Evolutionary conservation across 2,797 vertebrate genomes (phyloP).

Genomic region (Acropternis orthonyx): DNA sequence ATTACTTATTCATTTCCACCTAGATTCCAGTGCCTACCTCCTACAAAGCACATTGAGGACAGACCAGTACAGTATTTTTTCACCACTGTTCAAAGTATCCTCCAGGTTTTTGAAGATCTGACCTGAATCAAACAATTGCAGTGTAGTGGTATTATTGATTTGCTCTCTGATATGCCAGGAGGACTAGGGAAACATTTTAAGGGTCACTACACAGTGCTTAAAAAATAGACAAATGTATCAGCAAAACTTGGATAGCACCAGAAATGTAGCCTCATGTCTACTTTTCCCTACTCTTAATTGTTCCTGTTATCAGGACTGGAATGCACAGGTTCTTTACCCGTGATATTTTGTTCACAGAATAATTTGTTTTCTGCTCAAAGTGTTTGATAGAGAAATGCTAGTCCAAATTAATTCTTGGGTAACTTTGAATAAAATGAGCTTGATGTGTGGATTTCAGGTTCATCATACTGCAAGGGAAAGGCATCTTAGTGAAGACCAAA

Average conservation of each 20-base stretch:
- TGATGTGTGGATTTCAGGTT: background rate
- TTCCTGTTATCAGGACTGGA: background rate
- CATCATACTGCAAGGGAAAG: background rate
- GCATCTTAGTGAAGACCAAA: background rate
- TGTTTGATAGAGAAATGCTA: background rate
- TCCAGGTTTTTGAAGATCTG: background rate
- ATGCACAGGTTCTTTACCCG: background rate
- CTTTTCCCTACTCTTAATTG: background rate
- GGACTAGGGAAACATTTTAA: background rate
- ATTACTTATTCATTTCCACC: background rate
- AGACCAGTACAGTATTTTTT: background rate
- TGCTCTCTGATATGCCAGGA: background rate
- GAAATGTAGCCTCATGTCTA: background rate
- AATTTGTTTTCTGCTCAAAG: background rate
- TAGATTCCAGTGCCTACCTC: background rate
- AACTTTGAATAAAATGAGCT: background rate
- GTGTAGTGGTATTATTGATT: background rate
- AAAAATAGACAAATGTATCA: background rate
- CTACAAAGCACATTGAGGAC: background rate
- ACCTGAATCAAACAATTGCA: background rate
- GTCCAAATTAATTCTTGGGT: background rate
- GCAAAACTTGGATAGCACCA: background rate
- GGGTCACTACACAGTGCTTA: background rate
- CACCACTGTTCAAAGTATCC: background rate
- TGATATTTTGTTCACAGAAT: background rate